A percentile compares a stretch with the other conserved stretches of the same genome.
Evolutionary conservation across 2,888 invertebrate genomes (phyloP).

Genomic region (Orthonychiurus folsomi): DNA sequence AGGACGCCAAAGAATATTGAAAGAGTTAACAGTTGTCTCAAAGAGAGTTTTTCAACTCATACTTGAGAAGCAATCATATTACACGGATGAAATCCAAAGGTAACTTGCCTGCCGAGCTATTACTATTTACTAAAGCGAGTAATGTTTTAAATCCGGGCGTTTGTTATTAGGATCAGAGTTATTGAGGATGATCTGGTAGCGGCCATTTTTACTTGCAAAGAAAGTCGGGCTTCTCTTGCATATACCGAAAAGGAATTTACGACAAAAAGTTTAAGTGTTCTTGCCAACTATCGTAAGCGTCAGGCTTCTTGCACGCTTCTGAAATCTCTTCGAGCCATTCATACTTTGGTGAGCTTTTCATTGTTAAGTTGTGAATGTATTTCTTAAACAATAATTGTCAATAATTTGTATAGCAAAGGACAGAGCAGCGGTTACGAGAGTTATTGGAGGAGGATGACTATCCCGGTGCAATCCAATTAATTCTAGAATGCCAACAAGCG

Average conservation of each 20-base stretch:
- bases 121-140: slow-evolving; percentile 2
- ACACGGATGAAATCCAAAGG: slow-evolving; percentile 71
- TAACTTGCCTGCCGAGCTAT: slow-evolving; percentile 39
- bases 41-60: slow-evolving; percentile 89
- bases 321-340: slow-evolving; percentile 67
- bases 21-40: slow-evolving; percentile 80
- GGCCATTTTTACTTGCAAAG: slow-evolving; percentile 61
- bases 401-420: too few relatives aligned
- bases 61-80: slow-evolving; percentile 78
- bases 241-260: slow-evolving; percentile 73
- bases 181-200: slow-evolving; percentile 61
- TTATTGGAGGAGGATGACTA: slow-evolving; percentile 75
- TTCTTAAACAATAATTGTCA: background rate
- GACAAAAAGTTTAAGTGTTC: slow-evolving; percentile 72
- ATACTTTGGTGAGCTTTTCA: slow-evolving; percentile 56
- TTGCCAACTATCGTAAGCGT: slow-evolving; percentile 82
- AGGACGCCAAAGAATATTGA: slow-evolving; percentile 62
- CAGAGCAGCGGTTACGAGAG: slow-evolving; percentile 73
- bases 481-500: slow-evolving; percentile 76
- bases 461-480: slow-evolving; percentile 78
- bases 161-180: slow-evolving; percentile 52
- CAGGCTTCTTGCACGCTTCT: slow-evolving; percentile 72
- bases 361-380: slow-evolving; percentile 7
- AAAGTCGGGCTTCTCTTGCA: slow-evolving; percentile 62
- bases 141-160: background rate